These are phyloP conservation scores for Sanderia malayensis DNA, from an alignment of 30 jellyfish, hydroid and myxozoan genomes.

Conservation along the genomic window DNA sequence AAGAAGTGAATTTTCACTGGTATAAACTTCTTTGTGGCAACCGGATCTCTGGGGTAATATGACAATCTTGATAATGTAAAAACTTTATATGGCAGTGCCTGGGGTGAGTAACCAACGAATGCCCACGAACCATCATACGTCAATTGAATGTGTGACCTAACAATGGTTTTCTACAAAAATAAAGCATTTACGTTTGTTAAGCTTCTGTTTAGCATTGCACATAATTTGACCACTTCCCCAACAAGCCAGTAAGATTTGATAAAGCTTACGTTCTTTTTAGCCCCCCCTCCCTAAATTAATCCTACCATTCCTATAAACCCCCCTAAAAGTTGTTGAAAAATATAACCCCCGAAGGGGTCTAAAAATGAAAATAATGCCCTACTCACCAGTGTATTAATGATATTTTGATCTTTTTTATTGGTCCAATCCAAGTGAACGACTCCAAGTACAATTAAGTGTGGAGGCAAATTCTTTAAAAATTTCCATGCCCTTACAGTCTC, in stretches of 20 bases:
- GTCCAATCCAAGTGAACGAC: conserved; percentile 36
- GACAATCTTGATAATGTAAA: conserved; percentile 2
- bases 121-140: background rate
- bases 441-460: conserved; percentile 28
- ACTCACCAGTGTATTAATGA: conserved; percentile 10
- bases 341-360: too few species aligned
- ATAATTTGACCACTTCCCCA: too few species aligned
- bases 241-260: too few species aligned
- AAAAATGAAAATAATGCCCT: too few species aligned
- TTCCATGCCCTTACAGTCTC: background rate
- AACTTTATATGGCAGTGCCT: background rate
- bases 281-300: too few species aligned
- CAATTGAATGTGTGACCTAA: background rate
- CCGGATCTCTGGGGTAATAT: background rate
- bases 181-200: background rate
- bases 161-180: background rate
- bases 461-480: background rate
- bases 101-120: background rate
- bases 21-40: background rate
- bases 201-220: too few species aligned
- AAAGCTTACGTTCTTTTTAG: too few species aligned
- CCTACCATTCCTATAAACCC: too few species aligned
- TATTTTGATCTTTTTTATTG: background rate
- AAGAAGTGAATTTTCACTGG: background rate
- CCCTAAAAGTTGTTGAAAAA: too few species aligned